A percentile compares a stretch with the other conserved stretches of the same genome.
phyloP scores from a whole-genome alignment of 35 echinoderm and acorn worm genomes.

The Heliocidaris erythrogramma region DNA sequence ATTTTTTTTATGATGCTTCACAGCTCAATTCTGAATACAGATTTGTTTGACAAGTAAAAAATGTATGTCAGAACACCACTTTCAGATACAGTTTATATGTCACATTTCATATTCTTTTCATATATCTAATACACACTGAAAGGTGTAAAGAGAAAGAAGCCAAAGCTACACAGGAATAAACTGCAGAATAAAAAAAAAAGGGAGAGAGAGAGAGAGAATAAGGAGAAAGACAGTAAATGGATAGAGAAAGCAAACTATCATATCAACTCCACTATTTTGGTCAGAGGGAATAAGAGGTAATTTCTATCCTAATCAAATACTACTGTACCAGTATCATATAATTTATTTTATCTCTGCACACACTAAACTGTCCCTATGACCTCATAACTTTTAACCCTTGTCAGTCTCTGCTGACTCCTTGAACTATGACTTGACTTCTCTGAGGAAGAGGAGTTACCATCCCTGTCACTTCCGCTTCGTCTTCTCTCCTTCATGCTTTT shows the following conservation, averaged over 20 bases:
- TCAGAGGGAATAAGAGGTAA: neutral
- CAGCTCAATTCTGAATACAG: too few relatives aligned
- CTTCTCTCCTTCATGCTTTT: constrained; percentile 59
- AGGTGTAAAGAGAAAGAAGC: neutral
- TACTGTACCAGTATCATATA: neutral
- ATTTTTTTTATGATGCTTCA: too few relatives aligned
- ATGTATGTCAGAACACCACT: neutral
- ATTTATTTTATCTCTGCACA: neutral
- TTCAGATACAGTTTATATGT: neutral
- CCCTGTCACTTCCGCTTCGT: constrained; percentile 46
- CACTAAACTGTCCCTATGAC: constrained; percentile 82
- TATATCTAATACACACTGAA: neutral
- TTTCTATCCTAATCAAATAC: neutral
- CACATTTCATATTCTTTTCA: neutral
- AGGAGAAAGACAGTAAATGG: neutral
- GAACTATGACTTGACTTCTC: constrained; percentile 57
- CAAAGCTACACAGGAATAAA: neutral
- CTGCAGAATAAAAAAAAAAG: neutral
- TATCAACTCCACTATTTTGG: neutral
- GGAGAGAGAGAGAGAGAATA: neutral
- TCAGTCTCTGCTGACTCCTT: constrained; percentile 49
- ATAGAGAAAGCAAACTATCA: neutral
- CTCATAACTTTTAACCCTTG: constrained; percentile 74
- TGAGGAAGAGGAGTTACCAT: constrained; percentile 59
- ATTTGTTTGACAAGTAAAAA: too few relatives aligned